Base-by-base conservation (phyloP, 37 sponge, comb jelly and placozoan species). In the Diacarnus erythraeanus region DNA sequence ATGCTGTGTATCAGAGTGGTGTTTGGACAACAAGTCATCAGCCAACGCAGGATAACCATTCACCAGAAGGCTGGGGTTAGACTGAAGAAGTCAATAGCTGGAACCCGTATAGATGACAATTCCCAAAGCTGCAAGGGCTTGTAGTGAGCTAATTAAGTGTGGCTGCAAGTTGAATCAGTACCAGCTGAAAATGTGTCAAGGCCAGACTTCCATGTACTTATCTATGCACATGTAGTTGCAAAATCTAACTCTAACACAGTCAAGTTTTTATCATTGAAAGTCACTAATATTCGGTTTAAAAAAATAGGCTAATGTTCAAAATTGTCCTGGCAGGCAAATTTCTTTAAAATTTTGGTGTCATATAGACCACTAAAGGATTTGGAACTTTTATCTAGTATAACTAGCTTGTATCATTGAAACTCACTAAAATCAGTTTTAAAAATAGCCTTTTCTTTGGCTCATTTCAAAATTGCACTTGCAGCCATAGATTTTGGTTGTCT, bases 131-230 rank as follows among this genome's bases (percentile, higher is more conserved):
- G 61, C 61, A 20, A 60, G 61, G 22, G 61, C 61, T 60, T 60
- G 22, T 25, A 60, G 61, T 60, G 61, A 60, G 22, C 23, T 60
- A 6, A 60, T 60, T 26, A 60, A 60, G 61, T 60, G 61, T 60
- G 61, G 61, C 4, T 60, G 61, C 61, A 60, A 60, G 22, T 60
- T 25, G 3, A 60, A 60, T 60, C 61, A 25, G 61, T 60, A 60
- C 61, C 61, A 60, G 21, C 27, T 60, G 22, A 17, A 60, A 60
- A 25, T 60, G 61, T 25, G 27, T 60, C 61, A 60, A 60, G 27
- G 61, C 61, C 22, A 5, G n/a, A n/a, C n/a, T n/a, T n/a, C n/a
- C n/a, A 60, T 60, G 61, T 60, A 60, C 61, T 60, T 17, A 60
- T 60, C 61, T 60, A n/a, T 60, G 61, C 22, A 60, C 61, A n/a